phyloP scores from a whole-genome alignment of 2,113 vertebrate species.

The Mola mola region DNA sequence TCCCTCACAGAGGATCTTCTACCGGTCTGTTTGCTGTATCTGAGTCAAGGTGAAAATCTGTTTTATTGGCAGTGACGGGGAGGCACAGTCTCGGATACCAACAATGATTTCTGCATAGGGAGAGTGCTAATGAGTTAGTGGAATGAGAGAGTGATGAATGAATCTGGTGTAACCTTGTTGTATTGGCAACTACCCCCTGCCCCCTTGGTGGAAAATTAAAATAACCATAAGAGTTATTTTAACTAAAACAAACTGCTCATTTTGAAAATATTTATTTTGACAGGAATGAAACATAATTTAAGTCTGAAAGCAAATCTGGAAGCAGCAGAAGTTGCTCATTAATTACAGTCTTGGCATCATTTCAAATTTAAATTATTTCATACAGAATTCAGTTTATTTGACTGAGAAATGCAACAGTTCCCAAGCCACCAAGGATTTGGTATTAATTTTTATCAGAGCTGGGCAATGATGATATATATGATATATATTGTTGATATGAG shows the following conservation, averaged over 20 bases:
- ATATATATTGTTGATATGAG: no score
- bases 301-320: slow-evolving; percentile 9
- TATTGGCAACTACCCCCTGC: neutral
- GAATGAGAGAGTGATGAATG: slow-evolving; percentile 34
- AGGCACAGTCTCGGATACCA: slow-evolving; percentile 35
- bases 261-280: slow-evolving; percentile 6
- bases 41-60: slow-evolving; percentile 47
- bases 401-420: neutral
- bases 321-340: slow-evolving; percentile 2
- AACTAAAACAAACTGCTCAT: no score
- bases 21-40: slow-evolving; percentile 38
- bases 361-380: slow-evolving; percentile 9
- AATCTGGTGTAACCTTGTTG: no score
- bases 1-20: slow-evolving; percentile 20
- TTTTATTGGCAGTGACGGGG: slow-evolving; percentile 37
- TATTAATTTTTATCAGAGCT: no score
- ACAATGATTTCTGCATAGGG: slow-evolving; percentile 38
- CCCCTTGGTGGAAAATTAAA: neutral
- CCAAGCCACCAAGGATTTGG: neutral
- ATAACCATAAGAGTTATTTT: neutral
- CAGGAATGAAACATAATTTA: slow-evolving; percentile 1
- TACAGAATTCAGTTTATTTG: slow-evolving; percentile 1
- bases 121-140: slow-evolving; percentile 39
- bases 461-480: no score
- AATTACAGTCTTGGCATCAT: slow-evolving; percentile 15